Percentiles rank a stretch among this genome's conserved stretches.
These are phyloP conservation scores for Cabera pusaria DNA, from an alignment of 2,888 invertebrate species.

Conservation along the genomic window DNA sequence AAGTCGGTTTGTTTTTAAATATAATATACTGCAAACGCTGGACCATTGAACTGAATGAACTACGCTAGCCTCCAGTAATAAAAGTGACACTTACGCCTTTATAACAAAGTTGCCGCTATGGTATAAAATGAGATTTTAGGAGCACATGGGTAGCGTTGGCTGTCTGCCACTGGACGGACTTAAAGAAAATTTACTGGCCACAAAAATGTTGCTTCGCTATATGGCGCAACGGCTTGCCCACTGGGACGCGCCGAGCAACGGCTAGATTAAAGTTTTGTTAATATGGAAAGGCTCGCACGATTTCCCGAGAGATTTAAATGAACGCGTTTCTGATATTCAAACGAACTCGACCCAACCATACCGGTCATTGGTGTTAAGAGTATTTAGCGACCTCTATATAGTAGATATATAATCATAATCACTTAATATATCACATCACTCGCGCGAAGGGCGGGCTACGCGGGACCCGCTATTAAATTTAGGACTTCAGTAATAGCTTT, in stretches of 20 bases:
- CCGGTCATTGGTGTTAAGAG: constrained; percentile 44
- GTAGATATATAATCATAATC: constrained; percentile 37
- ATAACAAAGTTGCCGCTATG: constrained; percentile 47
- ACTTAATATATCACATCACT: constrained; percentile 32
- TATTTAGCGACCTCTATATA: constrained; percentile 33
- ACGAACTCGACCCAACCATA: constrained; percentile 39
- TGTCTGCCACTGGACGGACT: constrained; percentile 61
- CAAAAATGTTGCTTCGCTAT: constrained; percentile 59
- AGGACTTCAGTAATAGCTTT: constrained; percentile 39
- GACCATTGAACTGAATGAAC: no score
- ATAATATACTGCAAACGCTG: constrained; percentile 29
- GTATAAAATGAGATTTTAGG: constrained; percentile 54
- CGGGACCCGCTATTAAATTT: constrained; percentile 42
- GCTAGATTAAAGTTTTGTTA: constrained; percentile 71
- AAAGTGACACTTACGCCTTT: constrained; percentile 38
- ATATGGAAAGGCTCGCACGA: constrained; percentile 61
- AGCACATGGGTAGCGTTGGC: constrained; percentile 62
- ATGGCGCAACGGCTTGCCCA: constrained; percentile 40
- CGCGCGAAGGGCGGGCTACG: constrained; percentile 25
- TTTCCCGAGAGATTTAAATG: constrained; percentile 60
- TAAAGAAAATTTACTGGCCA: constrained; percentile 71
- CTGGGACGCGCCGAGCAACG: constrained; percentile 45
- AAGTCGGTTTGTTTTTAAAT: constrained; percentile 45
- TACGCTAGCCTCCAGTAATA: constrained; percentile 24
- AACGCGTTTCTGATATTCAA: constrained; percentile 53